Conservation (phyloP, 2,888 invertebrate genomes). For the Synergus umbraculus region DNA sequence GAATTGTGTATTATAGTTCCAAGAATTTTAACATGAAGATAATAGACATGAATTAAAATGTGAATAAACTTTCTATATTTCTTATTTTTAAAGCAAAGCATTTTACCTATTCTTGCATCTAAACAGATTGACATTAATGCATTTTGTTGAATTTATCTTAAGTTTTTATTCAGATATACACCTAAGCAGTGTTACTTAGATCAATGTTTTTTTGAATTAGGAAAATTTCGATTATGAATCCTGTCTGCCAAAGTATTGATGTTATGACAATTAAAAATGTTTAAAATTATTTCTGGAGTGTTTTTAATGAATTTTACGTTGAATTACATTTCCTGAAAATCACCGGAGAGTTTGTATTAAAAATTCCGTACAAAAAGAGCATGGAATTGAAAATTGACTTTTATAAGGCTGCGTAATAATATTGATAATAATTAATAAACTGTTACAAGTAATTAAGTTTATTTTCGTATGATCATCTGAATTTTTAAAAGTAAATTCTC, state of each 20-base stretch:
- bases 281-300: background rate
- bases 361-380: no score
- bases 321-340: no score
- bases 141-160: background rate
- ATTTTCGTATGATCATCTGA: background rate
- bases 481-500: background rate
- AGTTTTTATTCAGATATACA: background rate
- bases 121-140: background rate
- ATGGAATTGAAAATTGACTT: no score
- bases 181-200: background rate
- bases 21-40: background rate
- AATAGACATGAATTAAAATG: no score
- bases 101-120: no score
- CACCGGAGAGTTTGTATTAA: no score
- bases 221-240: constrained; percentile 5
- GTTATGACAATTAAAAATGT: constrained; percentile 30
- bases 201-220: background rate
- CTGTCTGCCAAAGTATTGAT: constrained; percentile 6
- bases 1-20: background rate
- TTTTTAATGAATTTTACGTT: background rate
- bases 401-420: no score
- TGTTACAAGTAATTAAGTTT: background rate
- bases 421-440: no score
- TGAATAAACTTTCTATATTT: no score
- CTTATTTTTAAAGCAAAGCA: no score